Evolutionary conservation across 2,888 invertebrate genomes (phyloP).

Genomic region (Ischnura elegans): DNA sequence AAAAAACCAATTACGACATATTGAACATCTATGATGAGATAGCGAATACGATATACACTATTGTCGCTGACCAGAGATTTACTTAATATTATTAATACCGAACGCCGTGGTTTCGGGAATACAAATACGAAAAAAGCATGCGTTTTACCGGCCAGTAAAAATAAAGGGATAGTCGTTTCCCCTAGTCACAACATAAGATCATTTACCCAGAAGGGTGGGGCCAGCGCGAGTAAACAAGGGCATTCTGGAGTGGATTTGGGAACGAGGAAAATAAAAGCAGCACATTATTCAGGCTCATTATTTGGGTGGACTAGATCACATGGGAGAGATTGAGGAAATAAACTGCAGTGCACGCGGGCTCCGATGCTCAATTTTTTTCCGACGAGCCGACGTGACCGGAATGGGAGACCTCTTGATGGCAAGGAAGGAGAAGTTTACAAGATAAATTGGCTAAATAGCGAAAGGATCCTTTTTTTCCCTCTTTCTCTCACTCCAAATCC

Average conservation of each 20-base stretch:
- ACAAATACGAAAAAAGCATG: background rate
- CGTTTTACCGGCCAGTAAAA: background rate
- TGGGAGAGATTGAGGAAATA: constrained; percentile 30
- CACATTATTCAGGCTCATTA: constrained; percentile 15
- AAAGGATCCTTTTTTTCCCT: background rate
- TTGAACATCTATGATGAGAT: too few species aligned
- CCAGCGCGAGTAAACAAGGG: background rate
- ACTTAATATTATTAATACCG: too few species aligned
- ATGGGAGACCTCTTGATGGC: background rate
- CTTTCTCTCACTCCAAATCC: background rate
- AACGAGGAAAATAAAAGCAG: background rate
- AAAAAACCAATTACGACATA: too few species aligned
- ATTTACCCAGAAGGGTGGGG: background rate
- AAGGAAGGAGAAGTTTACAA: background rate
- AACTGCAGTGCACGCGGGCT: background rate
- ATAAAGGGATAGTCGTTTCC: background rate
- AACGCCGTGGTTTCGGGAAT: too few species aligned
- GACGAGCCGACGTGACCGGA: background rate
- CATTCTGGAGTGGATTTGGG: background rate
- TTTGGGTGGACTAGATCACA: background rate
- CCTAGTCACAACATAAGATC: background rate
- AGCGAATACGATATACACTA: too few species aligned
- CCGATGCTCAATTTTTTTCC: constrained; percentile 23
- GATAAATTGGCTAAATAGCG: constrained; percentile 6
- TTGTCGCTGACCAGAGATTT: too few species aligned